Evolutionary conservation across 2,888 invertebrate species (phyloP).

Genomic region (Hirtodrosophila duncani): DNA sequence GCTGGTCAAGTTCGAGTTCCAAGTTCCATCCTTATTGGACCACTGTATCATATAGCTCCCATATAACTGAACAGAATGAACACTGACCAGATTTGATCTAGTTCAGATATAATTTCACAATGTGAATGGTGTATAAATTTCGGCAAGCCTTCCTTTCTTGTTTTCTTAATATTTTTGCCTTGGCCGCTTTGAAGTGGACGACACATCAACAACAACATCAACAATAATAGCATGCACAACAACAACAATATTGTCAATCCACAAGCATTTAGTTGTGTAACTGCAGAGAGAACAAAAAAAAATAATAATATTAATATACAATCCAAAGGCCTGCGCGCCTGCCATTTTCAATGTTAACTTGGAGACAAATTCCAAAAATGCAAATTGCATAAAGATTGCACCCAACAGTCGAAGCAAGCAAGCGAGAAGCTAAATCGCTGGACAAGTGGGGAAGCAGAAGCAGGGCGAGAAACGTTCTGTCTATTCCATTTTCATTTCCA

Average conservation of each 20-base stretch:
- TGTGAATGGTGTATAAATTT: too few relatives aligned
- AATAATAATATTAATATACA: slow-evolving; percentile 54
- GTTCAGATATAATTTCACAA: too few relatives aligned
- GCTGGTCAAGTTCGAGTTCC: too few relatives aligned
- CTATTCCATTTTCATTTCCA: slow-evolving; percentile 67
- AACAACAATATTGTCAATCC: slow-evolving; percentile 26
- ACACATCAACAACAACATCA: slow-evolving; percentile 1
- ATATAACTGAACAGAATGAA: too few relatives aligned
- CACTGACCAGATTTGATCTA: too few relatives aligned
- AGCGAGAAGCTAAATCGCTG: background rate
- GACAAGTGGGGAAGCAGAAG: background rate
- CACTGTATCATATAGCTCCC: too few relatives aligned
- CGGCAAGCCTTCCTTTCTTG: too few relatives aligned
- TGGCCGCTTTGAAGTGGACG: too few relatives aligned
- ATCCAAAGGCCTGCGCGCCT: slow-evolving; percentile 51
- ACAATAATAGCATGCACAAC: slow-evolving; percentile 1
- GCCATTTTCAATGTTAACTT: slow-evolving; percentile 70
- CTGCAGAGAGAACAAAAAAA: slow-evolving; percentile 40
- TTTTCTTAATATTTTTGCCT: slow-evolving; percentile 14
- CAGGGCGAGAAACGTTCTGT: slow-evolving; percentile 1
- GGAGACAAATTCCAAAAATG: slow-evolving; percentile 45
- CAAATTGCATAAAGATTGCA: slow-evolving; percentile 41
- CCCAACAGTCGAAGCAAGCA: slow-evolving; percentile 20
- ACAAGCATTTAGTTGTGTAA: slow-evolving; percentile 63
- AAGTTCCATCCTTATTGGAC: too few relatives aligned